Conservation (phyloP, 2,888 invertebrate genomes). For the Aquatica leii region DNA sequence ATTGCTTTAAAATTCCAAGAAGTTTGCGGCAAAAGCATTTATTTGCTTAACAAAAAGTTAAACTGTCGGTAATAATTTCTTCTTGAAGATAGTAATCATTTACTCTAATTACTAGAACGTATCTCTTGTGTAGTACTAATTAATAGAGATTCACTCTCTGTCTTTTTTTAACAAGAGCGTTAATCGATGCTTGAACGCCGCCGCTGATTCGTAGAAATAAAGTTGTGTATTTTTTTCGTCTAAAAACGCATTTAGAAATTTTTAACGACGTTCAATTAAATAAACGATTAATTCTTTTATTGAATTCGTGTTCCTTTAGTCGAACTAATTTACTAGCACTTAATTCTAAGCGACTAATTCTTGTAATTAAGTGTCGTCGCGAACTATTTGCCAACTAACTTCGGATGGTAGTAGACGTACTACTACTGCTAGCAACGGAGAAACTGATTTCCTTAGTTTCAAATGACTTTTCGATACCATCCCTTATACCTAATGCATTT, state of each 20-base stretch:
- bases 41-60: conserved; percentile 37
- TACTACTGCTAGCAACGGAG: conserved; percentile 15
- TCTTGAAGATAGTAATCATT: conserved; percentile 35
- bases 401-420: too few species aligned
- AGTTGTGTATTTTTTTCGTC: not conserved
- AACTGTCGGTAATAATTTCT: conserved; percentile 38
- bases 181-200: not conserved
- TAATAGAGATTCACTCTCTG: conserved; percentile 32
- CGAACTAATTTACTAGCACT: conserved; percentile 29
- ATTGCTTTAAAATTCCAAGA: conserved; percentile 34
- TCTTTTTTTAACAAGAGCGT: conserved; percentile 21
- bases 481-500: conserved; percentile 46
- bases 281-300: conserved; percentile 23
- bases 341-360: conserved; percentile 35
- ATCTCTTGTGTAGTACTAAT: conserved; percentile 34
- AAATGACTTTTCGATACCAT: conserved; percentile 51
- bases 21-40: conserved; percentile 33
- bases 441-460: conserved; percentile 42
- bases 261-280: conserved; percentile 13
- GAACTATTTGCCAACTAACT: conserved; percentile 31
- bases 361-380: conserved; percentile 33
- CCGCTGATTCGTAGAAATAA: conserved; percentile 11
- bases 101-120: conserved; percentile 38
- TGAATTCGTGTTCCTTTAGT: conserved; percentile 19
- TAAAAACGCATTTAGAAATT: not conserved